Base-by-base conservation (phyloP, 2,113 vertebrate species). In the Brienomyrus brachyistius region DNA sequence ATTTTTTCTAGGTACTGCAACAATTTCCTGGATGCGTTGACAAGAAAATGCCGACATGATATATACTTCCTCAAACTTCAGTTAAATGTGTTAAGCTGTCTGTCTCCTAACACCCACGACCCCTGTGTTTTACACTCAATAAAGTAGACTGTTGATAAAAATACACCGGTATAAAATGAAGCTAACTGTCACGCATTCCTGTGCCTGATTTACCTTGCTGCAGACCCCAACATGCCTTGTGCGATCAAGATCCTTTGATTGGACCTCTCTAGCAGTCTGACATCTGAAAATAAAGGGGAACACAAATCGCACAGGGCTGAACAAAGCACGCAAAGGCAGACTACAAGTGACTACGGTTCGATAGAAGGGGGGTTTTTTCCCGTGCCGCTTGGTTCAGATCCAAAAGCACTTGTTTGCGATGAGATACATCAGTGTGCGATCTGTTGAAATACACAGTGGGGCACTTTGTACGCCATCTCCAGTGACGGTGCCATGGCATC, bases 251-350 rank as follows among this genome's bases (percentile, higher is more conserved):
- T 88, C 84, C 70, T 90, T 51, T 93, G 92, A 31, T 91, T 92
- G 50, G 92, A 94, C 88, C 90, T 94, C 86, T 96, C 95, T 90
- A 96, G 87, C 91, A 96, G 93, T 50, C 35, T 91, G 51, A 94
- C 80, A 91, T 96, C 96, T 96, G 4, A 62, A 83, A 23, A 47
- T 86, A 88, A 9, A 84, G 84, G 92, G 6, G 1, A 54, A 43
- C 48, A 80, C 3, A 80, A 80, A 80, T 80, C 11, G 5, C 74
- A 80, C 74, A 80, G 35, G 74, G 35, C 48, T 51, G 62, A 35
- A 88, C 62, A 59, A 27, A 62, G 2, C 48, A 54, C 27, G 27
- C 52, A 66, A 23, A 66, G 19, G 48, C 23, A 27, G 21, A 51
- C 35, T 8, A 45, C 6, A 31, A 48, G 3, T 11, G 10, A 31